A percentile compares a stretch with the other conserved stretches of the same genome.
Conservation (phyloP, 2,113 vertebrate species). For the Paracyprichromis sp. region DNA sequence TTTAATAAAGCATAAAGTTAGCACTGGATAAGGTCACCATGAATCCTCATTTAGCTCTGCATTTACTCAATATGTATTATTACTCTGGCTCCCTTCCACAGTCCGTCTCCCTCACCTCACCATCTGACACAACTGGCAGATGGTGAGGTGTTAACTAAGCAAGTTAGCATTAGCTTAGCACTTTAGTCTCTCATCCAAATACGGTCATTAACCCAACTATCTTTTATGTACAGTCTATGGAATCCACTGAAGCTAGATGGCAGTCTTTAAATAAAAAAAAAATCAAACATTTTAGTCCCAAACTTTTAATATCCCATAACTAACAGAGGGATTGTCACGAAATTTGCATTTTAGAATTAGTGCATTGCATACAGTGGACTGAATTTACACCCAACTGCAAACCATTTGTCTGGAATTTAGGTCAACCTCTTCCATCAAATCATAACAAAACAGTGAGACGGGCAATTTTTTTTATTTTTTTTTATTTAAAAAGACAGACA, state of each 20-base stretch:
- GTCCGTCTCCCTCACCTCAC: not conserved
- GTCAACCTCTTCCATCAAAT: not conserved
- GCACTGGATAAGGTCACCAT: not conserved
- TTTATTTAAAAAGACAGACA: constrained; percentile 62
- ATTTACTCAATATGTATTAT: not conserved
- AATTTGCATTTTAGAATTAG: not conserved
- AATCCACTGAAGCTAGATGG: not conserved
- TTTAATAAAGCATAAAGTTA: not conserved
- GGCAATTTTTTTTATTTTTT: constrained; percentile 4
- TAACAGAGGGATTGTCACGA: not conserved
- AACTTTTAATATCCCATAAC: not conserved
- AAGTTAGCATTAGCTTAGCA: not conserved
- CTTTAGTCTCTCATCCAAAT: not conserved
- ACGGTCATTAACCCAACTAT: not conserved
- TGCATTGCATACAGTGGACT: not conserved
- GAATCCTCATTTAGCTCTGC: not conserved
- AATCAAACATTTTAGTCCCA: not conserved
- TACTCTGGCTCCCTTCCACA: not conserved
- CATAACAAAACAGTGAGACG: not conserved
- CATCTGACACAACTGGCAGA: rapidly evolving
- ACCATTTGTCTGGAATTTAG: not conserved
- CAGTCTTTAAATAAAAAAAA: not conserved
- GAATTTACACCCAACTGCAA: not conserved
- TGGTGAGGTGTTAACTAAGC: not conserved
- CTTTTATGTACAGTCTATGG: not conserved